Evolutionary conservation across 2,797 vertebrate species (phyloP), one percentile per base, ranked within the genome.

Genomic region (Astyanax mexicanus): DNA sequence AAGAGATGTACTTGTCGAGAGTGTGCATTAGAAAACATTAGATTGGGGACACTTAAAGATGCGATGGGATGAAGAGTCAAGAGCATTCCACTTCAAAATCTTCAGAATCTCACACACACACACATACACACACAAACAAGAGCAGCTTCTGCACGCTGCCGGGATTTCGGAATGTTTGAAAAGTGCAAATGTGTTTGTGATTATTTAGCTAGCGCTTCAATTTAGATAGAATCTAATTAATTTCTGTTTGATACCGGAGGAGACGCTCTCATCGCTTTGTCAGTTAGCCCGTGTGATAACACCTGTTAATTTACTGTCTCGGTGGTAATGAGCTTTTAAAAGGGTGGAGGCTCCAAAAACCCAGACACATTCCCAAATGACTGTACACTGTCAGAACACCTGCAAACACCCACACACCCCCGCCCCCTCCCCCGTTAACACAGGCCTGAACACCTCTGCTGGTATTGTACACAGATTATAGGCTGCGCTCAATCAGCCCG

Each of bases 211-310:
- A 35, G 66, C 42, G 58, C 69, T 77, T 77, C 73, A 66, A 74
- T 76, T 69, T 70, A 68, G 62, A 68, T 62, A 55, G 42, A 83
- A 74, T 81, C 75, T 81, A 82, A 84, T 83, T 80, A 80, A 83
- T 80, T 83, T 79, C 72, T 73, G 74, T 78, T 77, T 80, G 76
- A 84, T 82, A 74, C 72, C 68, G 54, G 72, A 81, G 54, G 83
- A 81, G 74, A 80, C 68, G 62, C 77, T 73, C 78, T 76, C 75
- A 67, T 72, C 60, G 65, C 69, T 68, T 72, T 78, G 76, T 79
- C 79, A 81, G 81, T 84, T 83, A 81, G 74, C 78, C 71, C 78
- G 80, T 69, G 69, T 69, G 80, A 72, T 79, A 82, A 82, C 82
- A 84, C 73, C 73, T 85, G 82, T 61, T 82, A 80, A 79, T 82